phyloP scores from a whole-genome alignment of 2,888 invertebrate species.

The Latrodectus elegans region DNA sequence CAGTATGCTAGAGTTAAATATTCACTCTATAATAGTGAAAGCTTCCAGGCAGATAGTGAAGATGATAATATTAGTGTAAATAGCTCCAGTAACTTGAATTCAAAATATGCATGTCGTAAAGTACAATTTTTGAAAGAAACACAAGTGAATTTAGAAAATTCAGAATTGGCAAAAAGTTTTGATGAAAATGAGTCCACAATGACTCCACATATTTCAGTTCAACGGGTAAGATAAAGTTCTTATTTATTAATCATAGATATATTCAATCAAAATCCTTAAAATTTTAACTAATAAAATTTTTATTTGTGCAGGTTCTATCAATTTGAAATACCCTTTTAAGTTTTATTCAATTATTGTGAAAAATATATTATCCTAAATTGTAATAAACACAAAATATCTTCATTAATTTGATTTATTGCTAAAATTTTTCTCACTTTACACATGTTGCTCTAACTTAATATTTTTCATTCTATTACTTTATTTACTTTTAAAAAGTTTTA shows the following conservation, averaged over 20 bases:
- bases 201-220: constrained; percentile 24
- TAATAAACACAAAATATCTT: too few species aligned
- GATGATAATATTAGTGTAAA: constrained; percentile 45
- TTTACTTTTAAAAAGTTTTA: too few species aligned
- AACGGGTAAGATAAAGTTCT: constrained; percentile 23
- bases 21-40: constrained; percentile 46
- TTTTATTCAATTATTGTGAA: too few species aligned
- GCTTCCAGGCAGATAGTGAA: constrained; percentile 54
- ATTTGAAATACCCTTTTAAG: too few species aligned
- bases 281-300: too few species aligned
- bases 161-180: constrained; percentile 7
- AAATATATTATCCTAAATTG: too few species aligned
- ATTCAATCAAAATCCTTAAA: too few species aligned
- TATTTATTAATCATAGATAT: neutral
- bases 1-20: constrained; percentile 62
- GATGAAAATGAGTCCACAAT: constrained; percentile 20
- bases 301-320: too few species aligned
- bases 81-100: constrained; percentile 25
- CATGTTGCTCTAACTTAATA: too few species aligned
- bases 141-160: constrained; percentile 17
- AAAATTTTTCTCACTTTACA: too few species aligned
- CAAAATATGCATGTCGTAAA: constrained; percentile 22
- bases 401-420: too few species aligned
- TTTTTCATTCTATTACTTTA: too few species aligned
- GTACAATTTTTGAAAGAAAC: constrained; percentile 31